A percentile compares a stretch with the other conserved stretches of the same genome.
These are phyloP conservation scores for Ophion ventricosus DNA, from an alignment of 2,888 invertebrate genomes.

Conservation along the genomic window DNA sequence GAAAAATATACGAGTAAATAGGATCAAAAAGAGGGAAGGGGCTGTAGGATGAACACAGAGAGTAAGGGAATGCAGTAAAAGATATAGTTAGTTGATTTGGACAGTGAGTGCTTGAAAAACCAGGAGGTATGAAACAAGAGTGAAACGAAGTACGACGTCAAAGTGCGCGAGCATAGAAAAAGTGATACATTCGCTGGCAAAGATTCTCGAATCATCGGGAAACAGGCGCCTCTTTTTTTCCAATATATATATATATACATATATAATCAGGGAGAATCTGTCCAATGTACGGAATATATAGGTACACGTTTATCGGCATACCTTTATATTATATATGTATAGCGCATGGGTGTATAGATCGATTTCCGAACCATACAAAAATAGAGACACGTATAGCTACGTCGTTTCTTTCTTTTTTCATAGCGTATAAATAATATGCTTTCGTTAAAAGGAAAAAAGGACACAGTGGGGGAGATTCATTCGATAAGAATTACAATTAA, in stretches of 20 bases:
- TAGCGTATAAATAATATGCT: slow-evolving; percentile 13
- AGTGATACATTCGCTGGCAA: slow-evolving; percentile 57
- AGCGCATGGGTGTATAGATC: too few species aligned
- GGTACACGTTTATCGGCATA: too few species aligned
- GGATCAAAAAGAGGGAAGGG: not conserved
- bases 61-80: slow-evolving; percentile 19
- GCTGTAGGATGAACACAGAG: not conserved
- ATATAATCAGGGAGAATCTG: not conserved
- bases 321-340: too few species aligned
- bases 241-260: slow-evolving; percentile 30
- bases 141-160: slow-evolving; percentile 11
- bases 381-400: slow-evolving; percentile 26
- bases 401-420: slow-evolving; percentile 12
- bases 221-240: slow-evolving; percentile 56
- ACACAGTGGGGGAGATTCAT: slow-evolving; percentile 22
- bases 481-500: slow-evolving; percentile 32
- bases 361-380: slow-evolving; percentile 24
- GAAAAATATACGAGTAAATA: not conserved
- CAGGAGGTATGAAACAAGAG: slow-evolving; percentile 7
- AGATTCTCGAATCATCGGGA: slow-evolving; percentile 52
- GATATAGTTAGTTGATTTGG: slow-evolving; percentile 10
- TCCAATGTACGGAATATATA: too few species aligned
- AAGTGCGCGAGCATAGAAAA: slow-evolving; percentile 23
- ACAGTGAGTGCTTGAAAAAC: slow-evolving; percentile 20
- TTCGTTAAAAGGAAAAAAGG: slow-evolving; percentile 28